Evolutionary conservation across 53 echinoderm and acorn worm genomes (phyloP), one percentile per base, ranked within the genome.

Genomic region (Temnopleurus reevesii): DNA sequence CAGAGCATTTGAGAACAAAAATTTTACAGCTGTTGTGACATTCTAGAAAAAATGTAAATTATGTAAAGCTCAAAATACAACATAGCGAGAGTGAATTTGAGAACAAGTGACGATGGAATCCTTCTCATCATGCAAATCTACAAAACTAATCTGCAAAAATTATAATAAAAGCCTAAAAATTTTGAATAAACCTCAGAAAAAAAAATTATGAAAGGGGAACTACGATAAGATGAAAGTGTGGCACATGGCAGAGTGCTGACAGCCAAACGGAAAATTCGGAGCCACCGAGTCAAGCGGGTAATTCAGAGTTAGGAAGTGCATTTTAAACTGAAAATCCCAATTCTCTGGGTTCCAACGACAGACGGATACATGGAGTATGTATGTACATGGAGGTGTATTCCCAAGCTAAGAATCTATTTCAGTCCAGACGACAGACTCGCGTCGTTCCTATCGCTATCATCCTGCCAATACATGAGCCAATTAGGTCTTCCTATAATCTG

Each of bases 231-330:
- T 25, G 85, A 61, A 41, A 60, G 18, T 44, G 29, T 12, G 25
- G 60, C 85, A 85, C 46, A 60, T 85, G 85, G 60, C 61, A 45
- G 45, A 45, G 85, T 36, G 61, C 85, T 85, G 85, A 85, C 59
- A 85, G 85, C 58, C 61, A 18, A 59, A 27, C 59, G 43, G 85
- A 59, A 60, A 33, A 59, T 85, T 59, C 27, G 85, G 85, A 85
- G 85, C 85, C 85, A 60, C 24, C 21, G 3, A 38, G 85, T 46
- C 57, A 85, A 85, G 85, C 85, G 61, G 21, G 44, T 85, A 85
- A 85, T 85, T 85, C 85, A 60, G 13, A 23, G 61, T 43, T 36
- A 85, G 85, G 59, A 85, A 85, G 85, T 60, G 53, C 83, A 56
- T 79, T 79, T 79, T 79, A 79, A 49, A 79, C 79, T 79, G 13